A percentile compares a stretch with the other conserved stretches of the same genome.
These are phyloP conservation scores for Danionella dracula DNA, from an alignment of 2,797 vertebrate genomes.

Conservation along the genomic window DNA sequence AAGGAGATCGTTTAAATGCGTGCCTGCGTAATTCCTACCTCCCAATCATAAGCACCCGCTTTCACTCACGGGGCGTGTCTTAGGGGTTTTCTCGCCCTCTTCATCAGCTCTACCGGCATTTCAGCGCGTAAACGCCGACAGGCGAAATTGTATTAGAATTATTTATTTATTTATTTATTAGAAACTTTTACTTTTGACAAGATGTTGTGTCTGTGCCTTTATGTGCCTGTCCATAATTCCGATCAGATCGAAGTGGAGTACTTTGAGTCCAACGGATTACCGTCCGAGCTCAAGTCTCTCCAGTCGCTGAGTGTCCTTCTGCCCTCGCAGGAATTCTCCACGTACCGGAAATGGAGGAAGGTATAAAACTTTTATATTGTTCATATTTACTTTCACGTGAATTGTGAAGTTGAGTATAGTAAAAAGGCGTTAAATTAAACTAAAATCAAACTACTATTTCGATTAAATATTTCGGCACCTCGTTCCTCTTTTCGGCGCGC, in stretches of 20 bases:
- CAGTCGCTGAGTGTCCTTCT: slow-evolving; percentile 83
- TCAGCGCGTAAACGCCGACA: slow-evolving; percentile 1
- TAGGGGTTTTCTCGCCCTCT: slow-evolving; percentile 34
- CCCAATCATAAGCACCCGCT: background rate
- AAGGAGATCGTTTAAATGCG: background rate
- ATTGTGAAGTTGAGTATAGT: background rate
- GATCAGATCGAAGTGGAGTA: slow-evolving; percentile 85
- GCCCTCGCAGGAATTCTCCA: slow-evolving; percentile 85
- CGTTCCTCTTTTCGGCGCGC: background rate
- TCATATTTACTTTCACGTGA: background rate
- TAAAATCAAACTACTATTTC: background rate
- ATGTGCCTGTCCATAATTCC: slow-evolving; percentile 74
- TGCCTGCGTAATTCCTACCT: background rate
- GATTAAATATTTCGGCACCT: slow-evolving; percentile 3
- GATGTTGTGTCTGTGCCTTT: slow-evolving; percentile 90
- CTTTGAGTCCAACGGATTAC: slow-evolving; percentile 88
- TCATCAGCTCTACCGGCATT: slow-evolving; percentile 52
- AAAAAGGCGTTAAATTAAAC: too few relatives aligned
- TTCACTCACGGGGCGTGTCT: slow-evolving; percentile 6
- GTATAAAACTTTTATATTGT: slow-evolving; percentile 45
- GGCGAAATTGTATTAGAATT: background rate
- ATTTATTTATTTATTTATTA: slow-evolving; percentile 69
- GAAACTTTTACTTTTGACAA: slow-evolving; percentile 18
- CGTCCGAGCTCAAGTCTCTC: slow-evolving; percentile 81
- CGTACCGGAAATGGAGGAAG: slow-evolving; percentile 84